These are phyloP conservation scores for Littorina saxatilis DNA, from an alignment of 1,140 invertebrate species.

Conservation along the genomic window DNA sequence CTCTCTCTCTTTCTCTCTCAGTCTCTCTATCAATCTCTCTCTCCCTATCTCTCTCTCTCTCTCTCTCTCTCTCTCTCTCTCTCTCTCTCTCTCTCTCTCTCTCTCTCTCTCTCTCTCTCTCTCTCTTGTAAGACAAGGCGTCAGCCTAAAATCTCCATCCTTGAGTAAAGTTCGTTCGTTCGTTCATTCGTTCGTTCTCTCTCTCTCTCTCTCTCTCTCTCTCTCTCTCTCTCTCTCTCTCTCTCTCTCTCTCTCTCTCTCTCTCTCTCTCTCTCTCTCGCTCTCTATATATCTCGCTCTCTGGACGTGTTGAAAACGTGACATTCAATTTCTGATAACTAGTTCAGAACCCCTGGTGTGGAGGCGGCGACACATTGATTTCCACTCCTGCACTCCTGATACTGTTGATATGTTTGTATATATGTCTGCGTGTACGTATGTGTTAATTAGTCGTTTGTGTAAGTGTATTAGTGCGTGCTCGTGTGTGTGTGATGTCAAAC, in stretches of 20 bases:
- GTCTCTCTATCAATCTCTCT: no score
- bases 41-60: no score
- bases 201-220: background rate
- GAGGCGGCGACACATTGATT: background rate
- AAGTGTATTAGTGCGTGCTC: no score
- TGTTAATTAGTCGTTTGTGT: no score
- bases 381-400: background rate
- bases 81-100: constrained; percentile 1
- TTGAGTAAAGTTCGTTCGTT: no score
- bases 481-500: no score
- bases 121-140: no score
- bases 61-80: background rate
- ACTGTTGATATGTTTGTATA: background rate
- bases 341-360: background rate
- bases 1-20: constrained; percentile 20
- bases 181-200: no score
- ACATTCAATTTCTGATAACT: background rate
- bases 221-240: background rate
- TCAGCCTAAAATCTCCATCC: no score
- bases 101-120: background rate
- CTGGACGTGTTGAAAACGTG: background rate
- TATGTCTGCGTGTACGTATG: no score
- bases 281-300: no score
- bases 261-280: no score
- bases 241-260: background rate